Conservation (phyloP, 2,888 invertebrate species). For the Axea sp. region DNA sequence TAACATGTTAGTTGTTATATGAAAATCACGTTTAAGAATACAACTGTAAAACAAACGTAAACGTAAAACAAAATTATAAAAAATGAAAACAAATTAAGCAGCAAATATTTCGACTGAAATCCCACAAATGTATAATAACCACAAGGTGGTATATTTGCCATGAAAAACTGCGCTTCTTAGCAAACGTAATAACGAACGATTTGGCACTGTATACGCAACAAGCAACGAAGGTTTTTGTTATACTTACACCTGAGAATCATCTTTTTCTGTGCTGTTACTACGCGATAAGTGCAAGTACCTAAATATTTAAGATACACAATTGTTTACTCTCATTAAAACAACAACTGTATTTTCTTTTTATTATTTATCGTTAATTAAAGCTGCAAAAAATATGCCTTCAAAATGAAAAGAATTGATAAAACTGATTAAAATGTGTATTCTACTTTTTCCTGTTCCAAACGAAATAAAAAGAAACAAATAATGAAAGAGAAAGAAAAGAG, state of each 20-base stretch:
- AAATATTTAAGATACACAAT: slow-evolving; percentile 53
- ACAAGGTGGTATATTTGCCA: slow-evolving; percentile 3
- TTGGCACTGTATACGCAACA: slow-evolving; percentile 36
- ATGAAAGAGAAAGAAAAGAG: not conserved
- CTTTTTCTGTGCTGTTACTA: slow-evolving; percentile 62
- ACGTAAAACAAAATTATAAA: no score
- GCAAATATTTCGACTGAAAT: slow-evolving; percentile 13
- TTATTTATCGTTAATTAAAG: no score
- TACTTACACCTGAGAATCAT: slow-evolving; percentile 61
- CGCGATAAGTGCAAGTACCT: slow-evolving; percentile 63
- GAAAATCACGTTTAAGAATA: no score
- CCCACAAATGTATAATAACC: slow-evolving; percentile 2
- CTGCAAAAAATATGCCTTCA: no score
- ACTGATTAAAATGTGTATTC: no score
- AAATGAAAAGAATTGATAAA: no score
- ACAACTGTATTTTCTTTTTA: no score
- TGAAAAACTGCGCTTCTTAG: slow-evolving; percentile 26
- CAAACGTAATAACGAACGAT: slow-evolving; percentile 42
- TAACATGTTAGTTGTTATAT: not conserved
- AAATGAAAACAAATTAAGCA: slow-evolving; percentile 32
- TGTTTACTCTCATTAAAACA: slow-evolving; percentile 34
- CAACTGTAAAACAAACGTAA: no score
- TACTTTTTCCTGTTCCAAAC: no score
- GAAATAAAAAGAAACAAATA: not conserved
- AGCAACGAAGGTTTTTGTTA: slow-evolving; percentile 50